Percentiles rank a stretch among this genome's conserved stretches.
These are phyloP conservation scores for Eriocheir sinensis DNA, from an alignment of 1,140 invertebrate genomes.

Conservation along the genomic window DNA sequence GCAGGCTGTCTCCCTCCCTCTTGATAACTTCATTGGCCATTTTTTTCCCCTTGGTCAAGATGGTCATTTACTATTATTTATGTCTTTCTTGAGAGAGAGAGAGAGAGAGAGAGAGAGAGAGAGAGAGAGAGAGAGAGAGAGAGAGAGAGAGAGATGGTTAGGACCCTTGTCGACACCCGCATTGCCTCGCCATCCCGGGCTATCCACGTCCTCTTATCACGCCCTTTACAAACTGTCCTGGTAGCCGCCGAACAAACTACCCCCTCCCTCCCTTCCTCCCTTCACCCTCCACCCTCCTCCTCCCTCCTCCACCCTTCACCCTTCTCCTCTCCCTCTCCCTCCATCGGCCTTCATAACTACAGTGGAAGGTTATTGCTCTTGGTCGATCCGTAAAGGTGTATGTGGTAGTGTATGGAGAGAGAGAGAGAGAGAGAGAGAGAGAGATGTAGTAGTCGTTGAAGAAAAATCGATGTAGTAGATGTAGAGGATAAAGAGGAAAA, in stretches of 20 bases:
- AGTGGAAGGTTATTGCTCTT: background rate
- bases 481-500: no score
- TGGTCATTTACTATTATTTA: constrained; percentile 53
- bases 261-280: no score
- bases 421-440: background rate
- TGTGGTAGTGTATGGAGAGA: background rate
- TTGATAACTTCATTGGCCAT: constrained; percentile 52
- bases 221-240: background rate
- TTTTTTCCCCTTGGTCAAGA: background rate
- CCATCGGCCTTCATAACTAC: background rate
- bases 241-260: background rate
- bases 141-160: background rate
- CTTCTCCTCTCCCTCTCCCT: no score
- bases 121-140: constrained; percentile 29
- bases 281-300: no score
- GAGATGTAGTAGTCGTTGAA: no score
- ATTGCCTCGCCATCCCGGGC: background rate
- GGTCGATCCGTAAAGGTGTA: background rate
- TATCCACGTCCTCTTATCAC: background rate
- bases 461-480: no score
- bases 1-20: background rate
- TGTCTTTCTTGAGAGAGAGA: constrained; percentile 55
- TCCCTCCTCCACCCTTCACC: no score
- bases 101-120: background rate
- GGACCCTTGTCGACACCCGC: background rate